phyloP scores from a whole-genome alignment of 2,888 invertebrate genomes.

The Mactromeris polynyma region DNA sequence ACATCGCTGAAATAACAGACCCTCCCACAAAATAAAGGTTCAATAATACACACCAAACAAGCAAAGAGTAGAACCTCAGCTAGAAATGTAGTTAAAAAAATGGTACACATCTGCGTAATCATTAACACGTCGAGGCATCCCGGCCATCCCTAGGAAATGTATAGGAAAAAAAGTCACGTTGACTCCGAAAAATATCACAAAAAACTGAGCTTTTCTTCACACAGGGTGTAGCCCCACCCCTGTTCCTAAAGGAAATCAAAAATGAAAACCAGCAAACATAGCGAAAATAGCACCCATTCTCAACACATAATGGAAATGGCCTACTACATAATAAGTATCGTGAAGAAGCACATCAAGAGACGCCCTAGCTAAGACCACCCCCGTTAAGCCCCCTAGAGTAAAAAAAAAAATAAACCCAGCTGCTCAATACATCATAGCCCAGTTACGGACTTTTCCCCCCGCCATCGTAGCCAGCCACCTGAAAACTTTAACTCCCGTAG shows the following conservation, averaged over 20 bases:
- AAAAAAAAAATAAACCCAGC: conserved; percentile 93
- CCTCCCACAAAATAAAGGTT: conserved; percentile 47
- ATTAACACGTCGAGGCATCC: conserved; percentile 93
- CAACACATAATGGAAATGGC: conserved; percentile 94
- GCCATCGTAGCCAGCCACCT: conserved; percentile 90
- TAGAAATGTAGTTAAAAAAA: conserved; percentile 72
- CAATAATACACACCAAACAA: conserved; percentile 34
- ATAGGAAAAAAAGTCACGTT: conserved; percentile 94
- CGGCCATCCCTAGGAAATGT: conserved; percentile 92
- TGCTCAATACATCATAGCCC: conserved; percentile 90
- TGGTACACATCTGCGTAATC: conserved; percentile 91
- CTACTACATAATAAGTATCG: conserved; percentile 95
- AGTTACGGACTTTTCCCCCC: conserved; percentile 90
- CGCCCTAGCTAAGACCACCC: conserved; percentile 89
- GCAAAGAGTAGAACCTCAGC: conserved; percentile 37
- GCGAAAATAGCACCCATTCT: conserved; percentile 93
- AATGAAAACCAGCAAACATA: conserved; percentile 92
- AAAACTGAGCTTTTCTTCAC: conserved; percentile 91
- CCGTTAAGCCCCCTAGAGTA: conserved; percentile 90
- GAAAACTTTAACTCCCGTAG: conserved; percentile 95
- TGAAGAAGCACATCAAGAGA: conserved; percentile 93
- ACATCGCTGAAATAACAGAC: conserved; percentile 21
- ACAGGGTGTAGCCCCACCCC: conserved; percentile 90
- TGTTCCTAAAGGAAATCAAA: conserved; percentile 92
- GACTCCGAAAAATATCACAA: conserved; percentile 91